Conservation (phyloP, 2,888 invertebrate species). For the Pseudococcus longispinus region DNA sequence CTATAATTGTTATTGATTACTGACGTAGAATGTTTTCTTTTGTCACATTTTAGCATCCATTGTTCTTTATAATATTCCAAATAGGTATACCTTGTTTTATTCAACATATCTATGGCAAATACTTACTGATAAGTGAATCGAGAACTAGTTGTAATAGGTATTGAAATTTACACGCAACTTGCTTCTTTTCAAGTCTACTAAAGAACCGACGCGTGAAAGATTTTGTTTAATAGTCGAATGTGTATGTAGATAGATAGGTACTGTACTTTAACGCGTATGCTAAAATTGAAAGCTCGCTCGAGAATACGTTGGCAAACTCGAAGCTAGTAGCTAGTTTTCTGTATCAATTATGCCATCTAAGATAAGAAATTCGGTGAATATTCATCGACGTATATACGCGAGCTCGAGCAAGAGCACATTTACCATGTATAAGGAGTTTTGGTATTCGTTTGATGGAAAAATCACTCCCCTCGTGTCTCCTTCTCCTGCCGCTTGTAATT, state of each 20-base stretch:
- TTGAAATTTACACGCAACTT: no score
- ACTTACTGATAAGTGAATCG: no score
- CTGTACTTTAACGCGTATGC: not conserved
- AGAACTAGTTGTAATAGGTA: no score
- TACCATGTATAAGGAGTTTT: not conserved
- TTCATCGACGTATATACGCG: not conserved
- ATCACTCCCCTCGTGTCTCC: not conserved
- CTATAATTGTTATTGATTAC: not conserved
- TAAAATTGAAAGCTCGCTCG: not conserved
- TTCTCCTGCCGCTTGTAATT: not conserved
- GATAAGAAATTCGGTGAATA: constrained; percentile 11
- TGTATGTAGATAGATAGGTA: not conserved
- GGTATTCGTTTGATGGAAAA: not conserved
- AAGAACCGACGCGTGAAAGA: not conserved
- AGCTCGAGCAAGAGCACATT: not conserved
- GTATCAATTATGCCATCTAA: not conserved
- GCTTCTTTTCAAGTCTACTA: no score
- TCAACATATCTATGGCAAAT: no score
- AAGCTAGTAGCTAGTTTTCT: not conserved
- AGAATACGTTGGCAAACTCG: not conserved
- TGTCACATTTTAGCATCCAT: not conserved
- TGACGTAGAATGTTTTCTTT: not conserved
- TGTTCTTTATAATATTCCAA: no score
- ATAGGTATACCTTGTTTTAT: no score
- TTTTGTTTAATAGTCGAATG: not conserved